A percentile compares a stretch with the other conserved stretches of the same genome.
Conservation (phyloP, 2,113 vertebrate species). For the Tachycineta bicolor region DNA sequence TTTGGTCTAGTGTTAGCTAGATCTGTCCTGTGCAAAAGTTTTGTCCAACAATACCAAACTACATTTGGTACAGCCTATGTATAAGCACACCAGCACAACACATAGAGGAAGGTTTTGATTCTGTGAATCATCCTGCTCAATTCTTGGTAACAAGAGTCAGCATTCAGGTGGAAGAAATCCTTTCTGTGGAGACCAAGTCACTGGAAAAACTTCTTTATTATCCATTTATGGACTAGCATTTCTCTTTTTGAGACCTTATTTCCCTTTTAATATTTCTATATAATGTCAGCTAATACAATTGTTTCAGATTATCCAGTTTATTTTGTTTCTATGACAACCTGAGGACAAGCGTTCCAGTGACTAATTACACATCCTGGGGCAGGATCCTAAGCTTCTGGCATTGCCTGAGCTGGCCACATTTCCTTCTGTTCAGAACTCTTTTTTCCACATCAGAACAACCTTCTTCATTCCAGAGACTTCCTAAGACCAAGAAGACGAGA, state of each 20-base stretch:
- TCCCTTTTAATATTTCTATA: not conserved
- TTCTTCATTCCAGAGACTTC: not conserved
- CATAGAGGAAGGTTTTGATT: not conserved
- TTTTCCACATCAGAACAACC: not conserved
- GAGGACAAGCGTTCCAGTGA: not conserved
- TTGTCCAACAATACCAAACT: not conserved
- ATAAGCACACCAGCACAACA: not conserved
- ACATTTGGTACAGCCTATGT: not conserved
- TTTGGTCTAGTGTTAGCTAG: not conserved
- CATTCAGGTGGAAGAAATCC: not conserved
- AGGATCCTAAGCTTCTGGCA: not conserved
- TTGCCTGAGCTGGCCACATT: not conserved
- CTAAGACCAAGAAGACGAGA: not conserved
- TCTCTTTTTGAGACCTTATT: not conserved
- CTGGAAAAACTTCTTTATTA: not conserved
- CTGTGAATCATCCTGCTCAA: not conserved
- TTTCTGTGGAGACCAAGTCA: fast-evolving
- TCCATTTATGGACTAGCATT: not conserved
- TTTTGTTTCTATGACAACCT: not conserved
- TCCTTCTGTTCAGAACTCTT: not conserved
- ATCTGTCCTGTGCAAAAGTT: not conserved
- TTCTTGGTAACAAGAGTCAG: not conserved
- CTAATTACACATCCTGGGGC: not conserved
- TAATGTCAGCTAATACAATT: not conserved
- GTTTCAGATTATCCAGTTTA: not conserved